Conservation (phyloP, 2,888 invertebrate species). For the Syrphus vitripennis region DNA sequence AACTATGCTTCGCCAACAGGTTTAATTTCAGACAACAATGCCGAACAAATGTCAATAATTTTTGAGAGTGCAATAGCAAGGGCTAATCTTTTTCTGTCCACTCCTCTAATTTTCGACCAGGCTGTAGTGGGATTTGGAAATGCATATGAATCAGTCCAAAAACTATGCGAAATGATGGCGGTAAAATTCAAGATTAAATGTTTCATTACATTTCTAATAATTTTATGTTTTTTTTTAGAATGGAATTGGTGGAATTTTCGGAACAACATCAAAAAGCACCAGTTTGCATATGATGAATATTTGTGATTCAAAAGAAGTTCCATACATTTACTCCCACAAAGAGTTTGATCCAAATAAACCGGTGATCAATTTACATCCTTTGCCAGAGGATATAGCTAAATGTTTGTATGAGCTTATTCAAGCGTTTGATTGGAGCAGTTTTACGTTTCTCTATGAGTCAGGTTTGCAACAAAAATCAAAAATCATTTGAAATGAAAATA, state of each 20-base stretch:
- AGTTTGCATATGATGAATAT: conserved; percentile 91
- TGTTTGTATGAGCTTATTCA: conserved; percentile 87
- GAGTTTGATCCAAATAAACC: conserved; percentile 83
- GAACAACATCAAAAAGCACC: conserved; percentile 87
- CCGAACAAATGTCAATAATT: conserved; percentile 75
- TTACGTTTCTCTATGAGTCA: conserved; percentile 86
- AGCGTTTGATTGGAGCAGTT: conserved; percentile 90
- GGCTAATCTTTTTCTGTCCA: conserved; percentile 76
- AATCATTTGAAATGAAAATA: background rate
- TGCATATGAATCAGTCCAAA: conserved; percentile 82
- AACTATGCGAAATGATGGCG: conserved; percentile 83
- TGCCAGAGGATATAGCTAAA: conserved; percentile 84
- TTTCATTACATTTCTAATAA: background rate
- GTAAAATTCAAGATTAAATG: conserved; percentile 75
- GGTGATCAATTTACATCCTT: conserved; percentile 88
- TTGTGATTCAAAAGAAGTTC: conserved; percentile 91
- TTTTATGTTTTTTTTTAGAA: conserved; percentile 78
- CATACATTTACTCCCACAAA: conserved; percentile 90
- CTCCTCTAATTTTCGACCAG: conserved; percentile 74
- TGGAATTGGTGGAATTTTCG: conserved; percentile 91
- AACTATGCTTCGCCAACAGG: conserved; percentile 70
- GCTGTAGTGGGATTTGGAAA: conserved; percentile 82
- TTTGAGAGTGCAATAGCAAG: conserved; percentile 78
- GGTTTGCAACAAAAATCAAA: conserved; percentile 71
- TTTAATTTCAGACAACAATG: conserved; percentile 76